A percentile compares a stretch with the other conserved stretches of the same genome.
Evolutionary conservation across 2,113 vertebrate species (phyloP).

Genomic region (Ochotona curzoniae): DNA sequence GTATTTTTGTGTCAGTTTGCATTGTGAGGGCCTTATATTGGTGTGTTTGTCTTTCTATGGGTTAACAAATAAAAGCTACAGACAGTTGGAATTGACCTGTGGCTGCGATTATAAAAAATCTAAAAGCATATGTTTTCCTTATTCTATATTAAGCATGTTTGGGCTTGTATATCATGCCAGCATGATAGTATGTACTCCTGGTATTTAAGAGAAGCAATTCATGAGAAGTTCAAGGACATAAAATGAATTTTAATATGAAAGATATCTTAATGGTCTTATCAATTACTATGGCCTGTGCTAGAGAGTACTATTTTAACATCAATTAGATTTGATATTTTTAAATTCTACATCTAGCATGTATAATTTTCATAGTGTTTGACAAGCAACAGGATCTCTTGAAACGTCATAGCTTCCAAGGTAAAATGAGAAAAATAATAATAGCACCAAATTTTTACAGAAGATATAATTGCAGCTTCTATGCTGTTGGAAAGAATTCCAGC

Average conservation of each 20-base stretch:
- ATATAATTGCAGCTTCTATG: background rate
- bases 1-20: slow-evolving; percentile 23
- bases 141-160: slow-evolving; percentile 42
- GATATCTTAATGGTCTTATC: background rate
- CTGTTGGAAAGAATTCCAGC: background rate
- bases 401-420: background rate
- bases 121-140: background rate
- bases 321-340: background rate
- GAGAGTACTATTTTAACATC: background rate
- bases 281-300: background rate
- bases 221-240: background rate
- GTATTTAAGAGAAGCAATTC: background rate
- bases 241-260: slow-evolving; percentile 40
- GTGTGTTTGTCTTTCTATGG: background rate
- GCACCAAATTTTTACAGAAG: background rate
- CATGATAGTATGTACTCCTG: background rate
- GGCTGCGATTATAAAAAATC: slow-evolving; percentile 34
- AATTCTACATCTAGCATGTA: background rate
- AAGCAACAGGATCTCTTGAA: background rate
- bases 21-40: slow-evolving; percentile 52
- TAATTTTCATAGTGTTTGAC: background rate
- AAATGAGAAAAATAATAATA: background rate
- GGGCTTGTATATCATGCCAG: background rate
- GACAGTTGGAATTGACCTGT: background rate
- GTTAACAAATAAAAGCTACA: slow-evolving; percentile 49